Conservation (phyloP, 2,113 vertebrate species). For the Erythrolamprus reginae region DNA sequence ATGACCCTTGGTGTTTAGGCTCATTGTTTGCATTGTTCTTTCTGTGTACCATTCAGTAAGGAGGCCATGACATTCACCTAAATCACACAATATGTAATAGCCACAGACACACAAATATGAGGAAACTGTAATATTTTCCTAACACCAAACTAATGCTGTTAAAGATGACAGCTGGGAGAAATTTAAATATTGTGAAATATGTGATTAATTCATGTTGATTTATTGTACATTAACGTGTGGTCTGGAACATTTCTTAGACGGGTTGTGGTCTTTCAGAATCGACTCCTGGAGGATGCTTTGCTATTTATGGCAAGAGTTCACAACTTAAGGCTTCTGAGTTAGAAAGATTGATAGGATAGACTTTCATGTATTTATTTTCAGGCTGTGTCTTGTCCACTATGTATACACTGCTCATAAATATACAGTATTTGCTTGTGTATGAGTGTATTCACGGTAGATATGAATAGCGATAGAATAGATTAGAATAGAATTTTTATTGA, state of each 20-base stretch:
- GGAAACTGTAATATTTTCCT: neutral
- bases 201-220: neutral
- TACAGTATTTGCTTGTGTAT: neutral
- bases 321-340: neutral
- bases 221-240: neutral
- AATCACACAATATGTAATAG: neutral
- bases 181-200: neutral
- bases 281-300: neutral
- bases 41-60: neutral
- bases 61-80: neutral
- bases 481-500: too few species aligned
- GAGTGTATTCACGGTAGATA: neutral
- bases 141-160: neutral
- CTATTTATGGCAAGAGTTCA: neutral
- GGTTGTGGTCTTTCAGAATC: neutral
- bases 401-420: neutral
- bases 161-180: neutral
- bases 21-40: neutral
- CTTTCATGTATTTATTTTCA: neutral
- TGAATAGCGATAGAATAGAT: too few species aligned
- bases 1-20: neutral
- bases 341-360: too few species aligned
- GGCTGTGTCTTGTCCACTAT: neutral
- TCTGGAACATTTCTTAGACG: neutral
- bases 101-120: neutral